Evolutionary conservation across 2,797 vertebrate species (phyloP).

Genomic region (Cyclura pinguis): DNA sequence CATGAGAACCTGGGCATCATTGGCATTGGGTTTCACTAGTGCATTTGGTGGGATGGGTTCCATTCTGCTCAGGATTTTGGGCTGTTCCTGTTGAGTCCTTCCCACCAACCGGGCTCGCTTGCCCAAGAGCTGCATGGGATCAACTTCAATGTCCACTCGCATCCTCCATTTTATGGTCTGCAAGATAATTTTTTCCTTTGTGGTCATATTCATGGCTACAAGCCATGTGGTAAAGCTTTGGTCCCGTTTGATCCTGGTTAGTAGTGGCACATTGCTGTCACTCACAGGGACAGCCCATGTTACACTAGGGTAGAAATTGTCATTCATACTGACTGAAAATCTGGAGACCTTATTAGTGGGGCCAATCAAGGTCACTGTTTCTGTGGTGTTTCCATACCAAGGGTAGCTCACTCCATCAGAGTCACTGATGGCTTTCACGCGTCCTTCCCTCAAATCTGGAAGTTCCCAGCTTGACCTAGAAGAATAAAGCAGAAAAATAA

Average conservation of each 20-base stretch:
- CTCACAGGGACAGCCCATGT: conserved; percentile 98
- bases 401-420: conserved; percentile 98
- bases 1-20: conserved; percentile 98
- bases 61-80: conserved; percentile 93
- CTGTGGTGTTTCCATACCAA: conserved; percentile 98
- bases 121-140: conserved; percentile 91
- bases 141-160: conserved; percentile 94
- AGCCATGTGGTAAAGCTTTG: conserved; percentile 99
- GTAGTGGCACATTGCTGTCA: conserved; percentile 92
- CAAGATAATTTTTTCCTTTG: conserved; percentile 93
- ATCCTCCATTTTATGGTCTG: conserved; percentile 99
- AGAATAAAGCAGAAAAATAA: neutral
- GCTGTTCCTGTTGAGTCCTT: conserved; percentile 95
- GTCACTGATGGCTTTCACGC: conserved; percentile 97
- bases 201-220: conserved; percentile 94
- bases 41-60: conserved; percentile 94
- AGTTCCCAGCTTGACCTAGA: conserved; percentile 98
- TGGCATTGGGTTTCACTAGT: conserved; percentile 96
- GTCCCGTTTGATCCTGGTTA: conserved; percentile 96
- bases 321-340: conserved; percentile 98
- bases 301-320: conserved; percentile 99
- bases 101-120: conserved; percentile 92
- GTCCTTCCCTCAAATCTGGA: conserved; percentile 92
- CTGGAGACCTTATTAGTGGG: conserved; percentile 94
- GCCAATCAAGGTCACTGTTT: conserved; percentile 94